Evolutionary conservation across 2,888 invertebrate genomes (phyloP), one percentile per base, ranked within the genome.

Genomic region (Pyrocoelia pectoralis): DNA sequence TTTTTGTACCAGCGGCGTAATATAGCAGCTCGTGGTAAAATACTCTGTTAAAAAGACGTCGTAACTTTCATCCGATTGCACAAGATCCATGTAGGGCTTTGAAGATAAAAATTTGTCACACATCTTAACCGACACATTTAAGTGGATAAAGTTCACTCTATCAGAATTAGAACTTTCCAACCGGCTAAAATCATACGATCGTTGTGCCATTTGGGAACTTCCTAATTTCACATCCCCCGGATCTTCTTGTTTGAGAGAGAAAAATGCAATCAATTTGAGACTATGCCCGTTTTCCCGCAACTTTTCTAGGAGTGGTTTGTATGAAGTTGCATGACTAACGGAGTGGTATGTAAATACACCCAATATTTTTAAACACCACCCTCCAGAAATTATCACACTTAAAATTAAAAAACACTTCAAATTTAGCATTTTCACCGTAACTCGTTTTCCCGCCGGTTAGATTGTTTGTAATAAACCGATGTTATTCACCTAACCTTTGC

Each of bases 21-120:
- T 79, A 76, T 87, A 87, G 75, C 92, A 91, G 73, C 92, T 89
- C 52, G 86, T 85, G 68, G 89, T 90, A 74, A 92, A 92, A 56
- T 86, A 85, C 78, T 93, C 92, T 53, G 87, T 81, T 0, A 93
- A 76, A 5, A 91, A 83, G 0, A 92, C 77, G 77, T 93, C 91
- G 72, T 87, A 91, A 52, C 85, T 85, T 1, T 81, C 79, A 67
- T 60, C 18, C 1, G 29, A 2, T 24, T 60, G 28, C 9, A 60
- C 10, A 1, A 55, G 15, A 12, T 55, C 38, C 12, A 24, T 13
- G 9, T 54, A 19, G 8, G 8, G 10, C n/a, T 76, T 73, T 2
- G 82, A 81, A 17, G 18, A 8, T 1, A 59, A 15, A 18, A 17
- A 17, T n/a, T 18, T 6, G 10, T 19, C n/a, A 13, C 49, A 49